phyloP scores from a whole-genome alignment of 64 coral and sea anemone species.

The Acropora yongei region DNA sequence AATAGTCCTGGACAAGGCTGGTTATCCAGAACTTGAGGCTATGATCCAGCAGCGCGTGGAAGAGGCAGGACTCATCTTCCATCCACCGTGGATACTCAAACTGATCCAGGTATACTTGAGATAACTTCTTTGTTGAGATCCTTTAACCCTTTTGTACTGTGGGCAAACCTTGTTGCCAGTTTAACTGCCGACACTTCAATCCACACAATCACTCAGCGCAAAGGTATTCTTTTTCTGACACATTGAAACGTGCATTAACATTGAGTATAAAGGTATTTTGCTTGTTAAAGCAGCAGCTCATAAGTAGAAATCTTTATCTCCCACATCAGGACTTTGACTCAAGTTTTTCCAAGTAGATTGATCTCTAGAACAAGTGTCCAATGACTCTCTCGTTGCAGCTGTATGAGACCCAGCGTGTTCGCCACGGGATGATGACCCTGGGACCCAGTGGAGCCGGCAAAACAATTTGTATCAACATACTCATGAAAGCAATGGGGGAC shows the following conservation, averaged over 20 bases:
- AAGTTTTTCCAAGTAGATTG: too few species aligned
- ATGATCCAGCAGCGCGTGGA: slow-evolving; percentile 88
- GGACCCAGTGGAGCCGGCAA: slow-evolving; percentile 92
- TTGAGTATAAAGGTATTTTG: too few species aligned
- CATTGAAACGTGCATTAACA: too few species aligned
- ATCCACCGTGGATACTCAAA: slow-evolving; percentile 94
- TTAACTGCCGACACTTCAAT: too few species aligned
- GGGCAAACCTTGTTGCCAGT: too few species aligned
- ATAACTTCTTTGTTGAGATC: background rate
- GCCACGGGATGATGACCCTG: slow-evolving; percentile 95
- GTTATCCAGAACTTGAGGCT: slow-evolving; percentile 84
- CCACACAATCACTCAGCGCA: too few species aligned
- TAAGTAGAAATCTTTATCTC: too few species aligned
- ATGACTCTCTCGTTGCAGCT: slow-evolving; percentile 3
- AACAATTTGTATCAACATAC: slow-evolving; percentile 78
- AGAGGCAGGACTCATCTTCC: slow-evolving; percentile 86
- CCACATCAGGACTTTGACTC: too few species aligned
- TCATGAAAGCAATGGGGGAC: slow-evolving; percentile 97
- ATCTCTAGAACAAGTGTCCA: too few species aligned
- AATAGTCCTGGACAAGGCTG: slow-evolving; percentile 92
- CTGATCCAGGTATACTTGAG: slow-evolving; percentile 73
- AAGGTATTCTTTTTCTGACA: too few species aligned
- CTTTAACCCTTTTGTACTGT: too few species aligned
- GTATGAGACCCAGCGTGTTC: slow-evolving; percentile 92
- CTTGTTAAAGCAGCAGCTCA: too few species aligned